Base-by-base conservation (phyloP, 37 sponge, comb jelly and placozoan genomes). In the Spongia lamella region DNA sequence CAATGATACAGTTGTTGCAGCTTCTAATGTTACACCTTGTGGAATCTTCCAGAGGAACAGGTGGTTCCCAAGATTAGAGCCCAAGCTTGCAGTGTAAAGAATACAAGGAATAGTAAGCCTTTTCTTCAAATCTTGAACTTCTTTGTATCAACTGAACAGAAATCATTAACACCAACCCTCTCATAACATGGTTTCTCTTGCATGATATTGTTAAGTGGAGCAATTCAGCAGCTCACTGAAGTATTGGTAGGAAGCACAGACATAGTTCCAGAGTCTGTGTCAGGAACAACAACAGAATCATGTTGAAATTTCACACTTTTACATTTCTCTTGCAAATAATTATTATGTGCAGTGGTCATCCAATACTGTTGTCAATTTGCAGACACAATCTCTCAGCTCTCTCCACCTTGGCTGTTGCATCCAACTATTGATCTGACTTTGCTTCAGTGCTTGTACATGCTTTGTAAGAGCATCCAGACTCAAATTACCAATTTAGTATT, bases 291-390 rank as follows among this genome's bases (percentile, higher is more conserved):
- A 57, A 14, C 14, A 57, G 59, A 57, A 57, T 9, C 65, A 33
- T 63, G 65, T 33, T 16, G 13, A 7, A 20, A 20, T 13, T 63
- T 63, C 35, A 31, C 33, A 7, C 34, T 63, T 63, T 31, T 63
- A 20, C 35, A 63, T 33, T 63, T 27, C 13, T 57, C 27, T 7
- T 13, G 6, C 65, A 63, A 31, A 13, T 63, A n/a, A n/a, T n/a
- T n/a, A n/a, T n/a, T n/a, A 63, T 19, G 65, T 25, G 27, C 35
- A 33, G 14, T 68, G 39, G 68, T 68, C 68, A 40, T 68, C 68
- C 51, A 68, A 43, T 17, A 26, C 14, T 19, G 68, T 68, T 40
- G 68, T 40, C 51, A 68, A 29, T 26, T 6, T 5, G 51, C 11
- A 19, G 3, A 68, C 51, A 16, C 21, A 3, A n/a, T 68, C 68